These are phyloP conservation scores for Lepidurus arcticus DNA, from an alignment of 1,140 invertebrate genomes.

Conservation along the genomic window DNA sequence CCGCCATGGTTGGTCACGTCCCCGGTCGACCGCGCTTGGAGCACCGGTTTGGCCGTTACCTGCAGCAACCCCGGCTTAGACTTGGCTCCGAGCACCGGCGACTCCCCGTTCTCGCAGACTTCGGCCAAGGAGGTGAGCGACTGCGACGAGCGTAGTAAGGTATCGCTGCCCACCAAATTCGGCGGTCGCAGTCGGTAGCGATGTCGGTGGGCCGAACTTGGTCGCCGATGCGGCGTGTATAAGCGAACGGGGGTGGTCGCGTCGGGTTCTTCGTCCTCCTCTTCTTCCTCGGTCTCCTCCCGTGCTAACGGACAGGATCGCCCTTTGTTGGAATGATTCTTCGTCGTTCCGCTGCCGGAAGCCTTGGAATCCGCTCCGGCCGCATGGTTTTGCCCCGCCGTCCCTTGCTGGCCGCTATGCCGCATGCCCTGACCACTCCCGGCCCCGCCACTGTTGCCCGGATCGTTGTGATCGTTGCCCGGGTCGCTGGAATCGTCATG, in stretches of 20 bases:
- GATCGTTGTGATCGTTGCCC: constrained; percentile 27
- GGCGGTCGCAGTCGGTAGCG: not conserved
- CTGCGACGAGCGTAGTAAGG: constrained; percentile 26
- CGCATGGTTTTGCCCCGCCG: not conserved
- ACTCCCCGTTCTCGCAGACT: constrained; percentile 27
- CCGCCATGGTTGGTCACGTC: not conserved
- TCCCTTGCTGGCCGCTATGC: not conserved
- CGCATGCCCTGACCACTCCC: not conserved
- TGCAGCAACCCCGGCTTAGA: not conserved
- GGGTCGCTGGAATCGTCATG: constrained; percentile 72
- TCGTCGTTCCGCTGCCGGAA: not conserved
- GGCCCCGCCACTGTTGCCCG: constrained; percentile 22
- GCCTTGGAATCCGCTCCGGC: not conserved
- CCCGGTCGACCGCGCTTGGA: constrained; percentile 14
- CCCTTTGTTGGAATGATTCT: not conserved
- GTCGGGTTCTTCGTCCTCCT: not conserved
- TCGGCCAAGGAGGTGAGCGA: constrained; percentile 30
- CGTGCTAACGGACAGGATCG: not conserved
- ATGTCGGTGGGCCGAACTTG: not conserved
- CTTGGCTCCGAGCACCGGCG: not conserved
- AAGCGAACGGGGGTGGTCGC: not conserved
- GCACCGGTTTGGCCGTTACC: not conserved
- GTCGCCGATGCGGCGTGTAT: not conserved
- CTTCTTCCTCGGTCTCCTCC: not conserved
- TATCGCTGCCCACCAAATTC: constrained; percentile 28